Evolutionary conservation across 2,797 vertebrate genomes (phyloP), one percentile per base, ranked within the genome.

Genomic region (Halcyon leucocephala): DNA sequence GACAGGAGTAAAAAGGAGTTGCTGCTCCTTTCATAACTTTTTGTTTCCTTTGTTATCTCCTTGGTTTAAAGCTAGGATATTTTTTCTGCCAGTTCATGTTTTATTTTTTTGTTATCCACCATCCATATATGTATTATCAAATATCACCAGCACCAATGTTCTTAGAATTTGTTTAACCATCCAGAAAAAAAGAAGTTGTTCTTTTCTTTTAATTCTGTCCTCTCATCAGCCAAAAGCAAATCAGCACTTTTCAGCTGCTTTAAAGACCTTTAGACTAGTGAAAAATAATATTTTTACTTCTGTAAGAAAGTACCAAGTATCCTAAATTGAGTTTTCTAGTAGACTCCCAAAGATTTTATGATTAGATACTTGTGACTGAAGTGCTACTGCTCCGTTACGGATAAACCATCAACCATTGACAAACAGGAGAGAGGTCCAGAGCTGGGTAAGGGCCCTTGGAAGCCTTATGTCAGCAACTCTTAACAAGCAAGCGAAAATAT

Each of bases 391-490:
- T 90, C 15, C 66, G 21, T 41, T 69, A 19, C 14, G 12, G 39
- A 29, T 37, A 90, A 89, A 73, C 31, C 14, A 41, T 64, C 22
- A 22, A 9, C 11, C 3, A 2, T 0, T 66, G 39, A 16, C 65
- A 77, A 80, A 60, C 12, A 71, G 44, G 65, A 44, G 42, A 70
- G 46, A 48, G 14, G 5, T 84, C 10, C 41, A 89, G 87, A 51
- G 21, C 12, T 69, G 15, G 1, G 29, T 12, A 48, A 22, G 6
- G 14, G 20, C 13, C 1, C 24, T 2, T 3, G 6, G 33, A 73
- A 87, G 12, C 7, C 66, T 87, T 95, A 55, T 83, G 8, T 57
- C 33, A 60, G 12, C 9, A n/a, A 57, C 21, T 66, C 31, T 26
- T 37, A 57, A 51, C 20, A 66, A 64, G 39, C 25, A 70, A 62